Evolutionary conservation across 2,888 invertebrate genomes (phyloP).

Genomic region (Drosophila prostipennis): DNA sequence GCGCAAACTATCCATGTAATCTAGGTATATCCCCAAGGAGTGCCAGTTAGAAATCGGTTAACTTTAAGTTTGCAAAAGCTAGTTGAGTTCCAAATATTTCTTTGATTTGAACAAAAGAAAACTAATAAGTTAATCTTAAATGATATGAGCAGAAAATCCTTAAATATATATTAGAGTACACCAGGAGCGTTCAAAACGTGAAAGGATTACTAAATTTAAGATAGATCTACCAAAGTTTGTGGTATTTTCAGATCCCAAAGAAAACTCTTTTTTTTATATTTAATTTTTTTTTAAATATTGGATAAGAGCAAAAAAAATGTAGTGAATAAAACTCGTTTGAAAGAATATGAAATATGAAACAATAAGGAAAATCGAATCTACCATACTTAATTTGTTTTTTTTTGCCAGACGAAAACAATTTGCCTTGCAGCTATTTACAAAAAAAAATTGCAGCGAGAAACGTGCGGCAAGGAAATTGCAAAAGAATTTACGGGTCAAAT

Average conservation of each 20-base stretch:
- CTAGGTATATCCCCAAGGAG: slow-evolving; percentile 16
- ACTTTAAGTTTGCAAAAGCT: not conserved
- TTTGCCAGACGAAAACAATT: not conserved
- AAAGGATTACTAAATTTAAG: too few relatives aligned
- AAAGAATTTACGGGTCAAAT: slow-evolving; percentile 19
- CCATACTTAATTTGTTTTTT: not conserved
- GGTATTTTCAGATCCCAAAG: too few relatives aligned
- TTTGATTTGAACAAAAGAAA: too few relatives aligned
- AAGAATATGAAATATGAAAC: not conserved
- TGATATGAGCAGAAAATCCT: too few relatives aligned
- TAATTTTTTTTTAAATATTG: too few relatives aligned
- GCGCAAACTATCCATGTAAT: slow-evolving; percentile 39
- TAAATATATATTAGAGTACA: too few relatives aligned
- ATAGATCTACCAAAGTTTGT: too few relatives aligned
- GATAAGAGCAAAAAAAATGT: too few relatives aligned
- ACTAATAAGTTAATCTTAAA: too few relatives aligned
- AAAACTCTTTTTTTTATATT: too few relatives aligned
- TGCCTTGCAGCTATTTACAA: not conserved
- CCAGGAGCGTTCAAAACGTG: too few relatives aligned
- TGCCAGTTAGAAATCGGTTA: slow-evolving; percentile 8
- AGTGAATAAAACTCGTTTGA: too few relatives aligned
- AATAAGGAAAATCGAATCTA: not conserved
- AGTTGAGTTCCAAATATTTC: not conserved
- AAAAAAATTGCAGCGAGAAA: slow-evolving; percentile 3
- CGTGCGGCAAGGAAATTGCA: not conserved